These are phyloP conservation scores for Elysia crispata DNA, from an alignment of 2,888 invertebrate genomes.

Conservation along the genomic window DNA sequence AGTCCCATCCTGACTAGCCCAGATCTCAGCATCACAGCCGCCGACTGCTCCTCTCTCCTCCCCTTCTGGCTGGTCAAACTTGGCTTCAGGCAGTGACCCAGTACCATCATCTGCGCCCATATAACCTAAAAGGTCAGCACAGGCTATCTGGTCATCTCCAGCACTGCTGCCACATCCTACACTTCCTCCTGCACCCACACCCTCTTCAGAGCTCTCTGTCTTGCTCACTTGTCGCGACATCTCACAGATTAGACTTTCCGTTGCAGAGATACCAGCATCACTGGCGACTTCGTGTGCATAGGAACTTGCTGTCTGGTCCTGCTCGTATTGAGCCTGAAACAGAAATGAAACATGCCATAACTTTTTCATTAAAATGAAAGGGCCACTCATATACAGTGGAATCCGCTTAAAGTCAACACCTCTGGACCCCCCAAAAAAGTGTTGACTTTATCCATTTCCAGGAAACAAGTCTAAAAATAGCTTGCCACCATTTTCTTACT, in stretches of 20 bases:
- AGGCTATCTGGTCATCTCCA: constrained; percentile 53
- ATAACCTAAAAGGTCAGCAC: constrained; percentile 51
- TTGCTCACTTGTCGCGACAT: constrained; percentile 72
- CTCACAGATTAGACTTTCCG: constrained; percentile 67
- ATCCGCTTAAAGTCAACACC: background rate
- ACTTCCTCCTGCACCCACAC: constrained; percentile 49
- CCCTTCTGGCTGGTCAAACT: background rate
- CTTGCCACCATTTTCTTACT: background rate
- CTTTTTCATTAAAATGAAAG: background rate
- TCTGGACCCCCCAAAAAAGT: background rate
- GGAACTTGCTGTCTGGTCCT: constrained; percentile 43
- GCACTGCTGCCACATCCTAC: background rate
- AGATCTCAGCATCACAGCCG: constrained; percentile 1
- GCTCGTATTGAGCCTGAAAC: constrained; percentile 60
- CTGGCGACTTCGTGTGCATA: constrained; percentile 57
- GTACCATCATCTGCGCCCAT: background rate
- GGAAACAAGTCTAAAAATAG: no score
- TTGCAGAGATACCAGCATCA: constrained; percentile 56
- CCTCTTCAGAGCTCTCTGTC: constrained; percentile 68
- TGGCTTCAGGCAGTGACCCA: background rate
- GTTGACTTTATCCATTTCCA: background rate
- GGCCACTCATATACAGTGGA: no score
- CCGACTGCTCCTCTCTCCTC: constrained; percentile 36
- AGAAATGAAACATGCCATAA: constrained; percentile 40
- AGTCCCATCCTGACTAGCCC: background rate